phyloP scores from a whole-genome alignment of 1,140 invertebrate genomes.

The Solenopsis invicta region DNA sequence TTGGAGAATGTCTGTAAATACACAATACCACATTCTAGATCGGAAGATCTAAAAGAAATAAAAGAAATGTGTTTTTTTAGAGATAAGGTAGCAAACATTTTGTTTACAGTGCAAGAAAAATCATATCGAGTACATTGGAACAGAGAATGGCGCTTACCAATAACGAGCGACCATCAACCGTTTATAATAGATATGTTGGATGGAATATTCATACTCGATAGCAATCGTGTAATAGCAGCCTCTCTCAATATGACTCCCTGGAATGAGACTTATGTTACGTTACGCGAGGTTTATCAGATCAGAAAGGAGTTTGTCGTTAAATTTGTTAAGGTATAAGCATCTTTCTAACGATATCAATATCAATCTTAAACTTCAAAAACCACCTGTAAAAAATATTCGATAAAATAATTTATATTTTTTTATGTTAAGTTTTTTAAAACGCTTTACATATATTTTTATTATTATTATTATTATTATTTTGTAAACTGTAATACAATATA shows the following conservation, averaged over 20 bases:
- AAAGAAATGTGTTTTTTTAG: background rate
- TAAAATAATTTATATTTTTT: background rate
- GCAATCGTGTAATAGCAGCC: conserved; percentile 58
- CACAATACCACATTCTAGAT: background rate
- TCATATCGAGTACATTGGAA: conserved; percentile 68
- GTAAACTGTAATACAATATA: background rate
- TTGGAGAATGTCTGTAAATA: background rate
- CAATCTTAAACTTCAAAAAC: background rate
- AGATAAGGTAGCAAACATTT: background rate
- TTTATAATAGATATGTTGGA: conserved; percentile 62
- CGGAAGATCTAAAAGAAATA: background rate
- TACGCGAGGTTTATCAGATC: conserved; percentile 43
- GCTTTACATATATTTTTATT: too few species aligned
- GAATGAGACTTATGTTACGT: conserved; percentile 34
- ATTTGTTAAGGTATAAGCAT: conserved; percentile 69
- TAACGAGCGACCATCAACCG: conserved; percentile 42
- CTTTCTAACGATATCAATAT: background rate
- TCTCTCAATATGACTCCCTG: background rate
- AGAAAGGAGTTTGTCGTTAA: background rate
- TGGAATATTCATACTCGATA: conserved; percentile 67
- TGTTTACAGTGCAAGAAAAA: conserved; percentile 48
- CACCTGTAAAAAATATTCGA: background rate
- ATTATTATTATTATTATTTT: background rate
- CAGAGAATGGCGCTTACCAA: conserved; percentile 51
- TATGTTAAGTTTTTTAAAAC: too few species aligned